Evolutionary conservation across 35 echinoderm and acorn worm species (phyloP).

Genomic region (Antedon bifida): DNA sequence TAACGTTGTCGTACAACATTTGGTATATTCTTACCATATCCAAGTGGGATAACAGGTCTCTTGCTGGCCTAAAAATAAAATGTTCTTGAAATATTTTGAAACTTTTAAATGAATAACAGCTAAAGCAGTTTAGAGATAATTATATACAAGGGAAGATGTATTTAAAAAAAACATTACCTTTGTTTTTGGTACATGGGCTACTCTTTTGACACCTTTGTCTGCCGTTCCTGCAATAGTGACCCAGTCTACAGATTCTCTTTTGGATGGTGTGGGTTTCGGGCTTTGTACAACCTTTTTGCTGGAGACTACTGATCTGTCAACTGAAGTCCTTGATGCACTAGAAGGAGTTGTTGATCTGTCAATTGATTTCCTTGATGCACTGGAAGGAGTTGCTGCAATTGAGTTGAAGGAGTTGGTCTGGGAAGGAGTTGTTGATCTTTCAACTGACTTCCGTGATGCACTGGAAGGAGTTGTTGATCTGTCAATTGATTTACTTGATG

Average conservation of each 20-base stretch:
- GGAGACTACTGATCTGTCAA: not conserved
- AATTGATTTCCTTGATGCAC: not conserved
- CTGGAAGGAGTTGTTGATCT: not conserved
- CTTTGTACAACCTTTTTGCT: not conserved
- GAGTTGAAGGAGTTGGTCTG: not conserved
- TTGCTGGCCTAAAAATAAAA: constrained; percentile 28
- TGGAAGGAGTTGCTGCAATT: not conserved
- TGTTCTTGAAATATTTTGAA: not conserved
- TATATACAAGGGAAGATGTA: not conserved
- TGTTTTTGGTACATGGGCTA: constrained; percentile 41
- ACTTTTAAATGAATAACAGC: not conserved
- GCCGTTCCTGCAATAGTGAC: constrained; percentile 47
- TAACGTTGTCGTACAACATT: constrained; percentile 55
- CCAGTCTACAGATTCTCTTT: not conserved
- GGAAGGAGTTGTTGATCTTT: not conserved
- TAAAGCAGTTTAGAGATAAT: not conserved
- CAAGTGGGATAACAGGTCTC: constrained; percentile 44
- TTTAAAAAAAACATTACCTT: constrained; percentile 18
- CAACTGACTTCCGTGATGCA: not conserved
- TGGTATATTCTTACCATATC: constrained; percentile 55
- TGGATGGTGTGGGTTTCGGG: not conserved
- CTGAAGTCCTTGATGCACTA: not conserved
- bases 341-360: not conserved
- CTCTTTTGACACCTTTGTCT: constrained; percentile 30
- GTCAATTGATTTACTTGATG: constrained; percentile 7